Evolutionary conservation across 1,140 invertebrate species (phyloP).

Genomic region (Rhyzopertha dominica): DNA sequence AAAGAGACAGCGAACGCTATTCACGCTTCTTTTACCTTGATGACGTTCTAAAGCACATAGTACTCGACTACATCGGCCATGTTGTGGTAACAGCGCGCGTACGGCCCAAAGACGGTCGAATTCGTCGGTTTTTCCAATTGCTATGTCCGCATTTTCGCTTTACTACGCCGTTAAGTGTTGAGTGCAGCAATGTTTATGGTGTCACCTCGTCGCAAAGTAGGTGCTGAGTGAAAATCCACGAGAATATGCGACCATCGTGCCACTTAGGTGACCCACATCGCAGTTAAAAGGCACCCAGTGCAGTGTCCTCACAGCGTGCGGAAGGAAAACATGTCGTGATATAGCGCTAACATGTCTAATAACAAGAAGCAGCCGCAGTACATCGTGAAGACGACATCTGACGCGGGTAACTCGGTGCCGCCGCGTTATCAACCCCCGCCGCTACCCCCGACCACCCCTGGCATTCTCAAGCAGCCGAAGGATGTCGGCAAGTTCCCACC

Average conservation of each 20-base stretch:
- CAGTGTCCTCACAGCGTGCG: slow-evolving; percentile 16
- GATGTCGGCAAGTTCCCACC: slow-evolving; percentile 24
- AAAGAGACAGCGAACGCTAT: too few species aligned
- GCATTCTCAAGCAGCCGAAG: slow-evolving; percentile 52
- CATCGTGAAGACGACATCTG: slow-evolving; percentile 31
- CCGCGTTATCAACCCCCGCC: slow-evolving; percentile 64
- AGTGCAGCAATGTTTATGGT: too few species aligned
- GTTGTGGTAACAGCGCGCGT: too few species aligned
- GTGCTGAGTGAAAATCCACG: too few species aligned
- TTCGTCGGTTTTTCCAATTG: too few species aligned
- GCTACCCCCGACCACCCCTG: slow-evolving; percentile 47
- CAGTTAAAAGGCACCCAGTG: slow-evolving; percentile 24
- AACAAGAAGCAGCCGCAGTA: slow-evolving; percentile 38
- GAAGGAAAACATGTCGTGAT: slow-evolving; percentile 24
- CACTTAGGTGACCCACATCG: slow-evolving; percentile 33
- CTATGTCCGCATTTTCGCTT: too few species aligned
- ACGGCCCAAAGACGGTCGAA: too few species aligned
- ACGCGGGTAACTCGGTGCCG: slow-evolving; percentile 44
- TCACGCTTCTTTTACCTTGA: too few species aligned
- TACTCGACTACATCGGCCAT: too few species aligned
- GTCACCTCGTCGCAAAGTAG: too few species aligned
- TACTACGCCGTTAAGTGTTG: too few species aligned
- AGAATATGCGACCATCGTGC: slow-evolving; percentile 24
- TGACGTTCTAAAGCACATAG: too few species aligned
- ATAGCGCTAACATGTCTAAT: slow-evolving; percentile 40